Base-by-base conservation (phyloP, 2,797 vertebrate species). In the Danionella dracula region DNA sequence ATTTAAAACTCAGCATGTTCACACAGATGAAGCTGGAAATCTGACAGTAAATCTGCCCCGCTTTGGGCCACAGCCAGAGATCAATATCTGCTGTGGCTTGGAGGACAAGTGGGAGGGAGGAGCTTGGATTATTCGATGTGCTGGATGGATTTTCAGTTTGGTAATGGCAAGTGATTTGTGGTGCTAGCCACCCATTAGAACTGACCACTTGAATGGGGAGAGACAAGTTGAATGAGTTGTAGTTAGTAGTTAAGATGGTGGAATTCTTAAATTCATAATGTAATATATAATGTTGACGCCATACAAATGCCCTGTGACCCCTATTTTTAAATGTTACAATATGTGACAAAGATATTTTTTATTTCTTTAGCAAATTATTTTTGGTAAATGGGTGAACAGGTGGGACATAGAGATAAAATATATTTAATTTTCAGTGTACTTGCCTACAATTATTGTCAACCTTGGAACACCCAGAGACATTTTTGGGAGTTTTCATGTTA, bases 41-140 rank as follows among this genome's bases (percentile, higher is more conserved):
- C 56, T 37, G 60, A 60, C 73, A 60, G 65, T 69, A 72, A 69
- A 76, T 76, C 66, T 61, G 38, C 19, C 27, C 21, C 41, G 49
- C 41, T 76, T 57, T 69, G 66, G 70, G 38, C 40, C 32, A 20
- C 48, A 50, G 54, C 37, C 46, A 71, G 55, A 69, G 48, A 71
- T 73, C 58, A 48, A 70, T 70, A 66, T 62, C 31, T 48, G 10
- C 50, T 20, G 53, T 4, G 44, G 16, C 51, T 29, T 48, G 54
- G 49, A 35, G 55, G 44, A 37, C 23, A 12, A 19, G 2, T 5
- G 4, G 42, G 17, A 27, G 4, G 15, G 9, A 40, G 35, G 8
- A 4, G 23, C 23, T 27, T 8, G 64, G 64, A 46, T 66, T 48
- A 68, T 68, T 73, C 40, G 53, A 46, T 23, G 34, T 64, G 49